Conservation (phyloP, 1,140 invertebrate species). For the Meloidogyne floridensis region DNA sequence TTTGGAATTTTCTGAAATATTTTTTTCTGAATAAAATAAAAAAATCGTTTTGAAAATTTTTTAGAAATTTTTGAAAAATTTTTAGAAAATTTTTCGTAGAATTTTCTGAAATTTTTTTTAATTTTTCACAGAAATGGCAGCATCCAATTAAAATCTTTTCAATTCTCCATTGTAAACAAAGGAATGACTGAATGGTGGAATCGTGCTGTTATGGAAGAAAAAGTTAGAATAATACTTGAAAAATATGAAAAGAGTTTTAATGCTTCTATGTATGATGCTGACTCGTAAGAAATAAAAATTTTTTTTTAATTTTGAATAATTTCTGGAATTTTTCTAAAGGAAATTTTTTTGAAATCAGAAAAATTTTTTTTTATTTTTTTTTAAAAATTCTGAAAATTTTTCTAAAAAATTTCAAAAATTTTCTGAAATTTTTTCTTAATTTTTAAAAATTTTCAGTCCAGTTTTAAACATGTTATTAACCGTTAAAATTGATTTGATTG, state of each 20-base stretch:
- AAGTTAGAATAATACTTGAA: constrained; percentile 47
- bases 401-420: too few relatives aligned
- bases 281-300: constrained; percentile 12
- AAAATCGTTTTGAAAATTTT: constrained; percentile 4
- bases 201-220: constrained; percentile 55
- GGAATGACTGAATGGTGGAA: constrained; percentile 63
- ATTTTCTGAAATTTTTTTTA: neutral
- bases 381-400: neutral
- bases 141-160: constrained; percentile 48
- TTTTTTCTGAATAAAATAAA: too few relatives aligned
- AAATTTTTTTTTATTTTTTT: too few relatives aligned
- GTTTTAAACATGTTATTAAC: constrained; percentile 60
- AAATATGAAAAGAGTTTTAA: constrained; percentile 36
- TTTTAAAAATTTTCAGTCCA: constrained; percentile 30
- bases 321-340: too few relatives aligned
- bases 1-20: too few relatives aligned
- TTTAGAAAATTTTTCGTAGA: neutral
- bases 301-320: too few relatives aligned
- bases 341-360: too few relatives aligned
- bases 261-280: constrained; percentile 39
- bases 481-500: constrained; percentile 63
- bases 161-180: constrained; percentile 55
- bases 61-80: too few relatives aligned
- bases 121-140: constrained; percentile 13
- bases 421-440: too few relatives aligned